Evolutionary conservation across 2,113 vertebrate genomes (phyloP), one percentile per base, ranked within the genome.

Genomic region (Dunckerocampus dactyliophorus): DNA sequence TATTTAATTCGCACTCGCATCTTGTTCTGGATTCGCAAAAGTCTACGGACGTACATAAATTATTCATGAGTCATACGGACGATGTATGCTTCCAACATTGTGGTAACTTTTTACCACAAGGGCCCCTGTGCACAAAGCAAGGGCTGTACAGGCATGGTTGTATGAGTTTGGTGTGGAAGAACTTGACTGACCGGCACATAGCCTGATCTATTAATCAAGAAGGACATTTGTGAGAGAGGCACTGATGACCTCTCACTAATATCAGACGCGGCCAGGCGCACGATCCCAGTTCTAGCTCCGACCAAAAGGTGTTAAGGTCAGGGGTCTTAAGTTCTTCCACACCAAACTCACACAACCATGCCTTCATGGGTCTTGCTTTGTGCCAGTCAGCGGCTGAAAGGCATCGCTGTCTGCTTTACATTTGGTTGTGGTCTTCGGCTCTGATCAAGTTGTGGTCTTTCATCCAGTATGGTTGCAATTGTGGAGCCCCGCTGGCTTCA

Each of bases 401-500:
- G 16, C 22, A 15, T 51, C 22, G 5, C 24, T 28, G 24, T 28
- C 24, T 28, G 24, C 24, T 28, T 28, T 5, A 22, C 49, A 17
- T 53, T 9, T 46, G 21, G 20, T 16, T 50, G 47, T 53, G 0
- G 3, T 21, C 3, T n/a, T 34, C 15, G n/a, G 19, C 17, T 34
- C 15, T n/a, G 19, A 21, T 62, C 34, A 13, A 62, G 56, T 34
- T 65, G 64, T 39, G 1, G 42, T 34, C 55, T 24, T n/a, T 37
- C 15, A 9, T 74, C 51, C 67, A 56, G 54, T 62, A 67, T 10
- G 57, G 24, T 19, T 19, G 14, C 22, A 47, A 62, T 43, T 64
- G 62, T 39, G 45, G 68, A 42, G 62, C 42, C 42, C 16, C 0
- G 53, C n/a, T 54, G 47, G 54, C 68, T 47, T 13, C 1, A 7